Evolutionary conservation across 2,888 invertebrate species (phyloP), one percentile per base, ranked within the genome.

Genomic region (Plemyria rubiginata): DNA sequence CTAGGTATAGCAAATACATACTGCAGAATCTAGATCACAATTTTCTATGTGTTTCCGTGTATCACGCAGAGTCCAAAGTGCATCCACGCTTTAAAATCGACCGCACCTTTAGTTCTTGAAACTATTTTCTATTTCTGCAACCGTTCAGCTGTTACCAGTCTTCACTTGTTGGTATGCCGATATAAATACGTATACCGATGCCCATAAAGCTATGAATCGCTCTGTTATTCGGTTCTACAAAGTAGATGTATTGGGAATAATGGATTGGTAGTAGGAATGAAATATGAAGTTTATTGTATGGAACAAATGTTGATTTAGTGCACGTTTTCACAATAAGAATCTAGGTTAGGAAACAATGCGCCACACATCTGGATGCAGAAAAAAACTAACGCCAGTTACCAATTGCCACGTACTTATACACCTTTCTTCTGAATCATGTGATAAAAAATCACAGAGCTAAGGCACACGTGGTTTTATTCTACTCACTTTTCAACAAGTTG

Each of bases 81-180:
- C 62, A 48, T 41, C n/a, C 3, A 38, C 86, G 87, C 88, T 78
- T 12, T 8, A 66, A 83, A 45, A 61, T 48, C 36, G 62, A 41
- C 81, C 79, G 45, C 77, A 67, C 69, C 81, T 76, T 85, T 83
- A 86, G 86, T 89, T 89, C 90, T 90, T 87, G 88, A 92, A 92
- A 90, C 90, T 90, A 92, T 92, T 91, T 92, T 92, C 92, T 92
- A 92, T 92, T 90, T 88, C 83, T 84, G 89, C 86, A 80, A 75
- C 81, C 70, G 84, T 85, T 90, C 91, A 92, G 91, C 92, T 91
- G 90, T 83, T 88, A 80, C 86, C 75, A 81, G 81, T 82, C 85
- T 84, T 90, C 89, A 89, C 75, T 79, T 75, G 81, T 81, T 79
- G 77, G 71, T 74, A 75, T 77, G 77, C 77, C 68, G 81, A 77